These are phyloP conservation scores for Yoshiicerus persimilis DNA, from an alignment of 1,140 invertebrate genomes.

Conservation along the genomic window DNA sequence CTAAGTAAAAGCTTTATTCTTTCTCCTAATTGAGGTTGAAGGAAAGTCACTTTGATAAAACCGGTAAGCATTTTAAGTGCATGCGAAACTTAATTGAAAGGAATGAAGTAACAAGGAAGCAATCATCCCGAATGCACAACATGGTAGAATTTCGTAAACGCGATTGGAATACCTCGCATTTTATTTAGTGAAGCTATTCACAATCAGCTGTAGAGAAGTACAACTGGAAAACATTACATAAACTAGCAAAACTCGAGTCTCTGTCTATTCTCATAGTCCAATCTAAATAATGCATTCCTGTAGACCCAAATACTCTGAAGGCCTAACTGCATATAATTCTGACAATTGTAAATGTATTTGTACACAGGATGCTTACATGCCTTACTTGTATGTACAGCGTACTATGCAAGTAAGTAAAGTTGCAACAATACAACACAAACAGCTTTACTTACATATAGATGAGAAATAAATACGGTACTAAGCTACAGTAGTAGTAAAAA, in stretches of 20 bases:
- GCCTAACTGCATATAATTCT: not conserved
- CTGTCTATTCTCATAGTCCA: not conserved
- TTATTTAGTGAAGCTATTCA: not conserved
- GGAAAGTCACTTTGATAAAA: not conserved
- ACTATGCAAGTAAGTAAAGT: too few species aligned
- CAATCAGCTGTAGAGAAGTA: not conserved
- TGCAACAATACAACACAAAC: too few species aligned
- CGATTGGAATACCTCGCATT: not conserved
- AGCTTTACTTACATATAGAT: too few species aligned
- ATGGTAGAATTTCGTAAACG: not conserved
- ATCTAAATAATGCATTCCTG: not conserved
- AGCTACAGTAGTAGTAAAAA: not conserved
- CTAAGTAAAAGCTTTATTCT: not conserved
- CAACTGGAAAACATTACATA: not conserved
- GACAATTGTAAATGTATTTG: not conserved
- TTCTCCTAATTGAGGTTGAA: slow-evolving; percentile 2
- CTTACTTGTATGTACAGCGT: too few species aligned
- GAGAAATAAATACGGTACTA: too few species aligned
- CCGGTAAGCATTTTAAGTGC: not conserved
- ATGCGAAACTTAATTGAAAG: not conserved
- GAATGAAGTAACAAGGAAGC: not conserved
- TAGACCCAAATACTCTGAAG: not conserved
- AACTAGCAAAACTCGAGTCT: not conserved
- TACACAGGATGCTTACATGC: not conserved
- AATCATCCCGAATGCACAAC: not conserved